Evolutionary conservation across 1,140 invertebrate species (phyloP), one percentile per base, ranked within the genome.

Genomic region (Trichonephila inaurata): DNA sequence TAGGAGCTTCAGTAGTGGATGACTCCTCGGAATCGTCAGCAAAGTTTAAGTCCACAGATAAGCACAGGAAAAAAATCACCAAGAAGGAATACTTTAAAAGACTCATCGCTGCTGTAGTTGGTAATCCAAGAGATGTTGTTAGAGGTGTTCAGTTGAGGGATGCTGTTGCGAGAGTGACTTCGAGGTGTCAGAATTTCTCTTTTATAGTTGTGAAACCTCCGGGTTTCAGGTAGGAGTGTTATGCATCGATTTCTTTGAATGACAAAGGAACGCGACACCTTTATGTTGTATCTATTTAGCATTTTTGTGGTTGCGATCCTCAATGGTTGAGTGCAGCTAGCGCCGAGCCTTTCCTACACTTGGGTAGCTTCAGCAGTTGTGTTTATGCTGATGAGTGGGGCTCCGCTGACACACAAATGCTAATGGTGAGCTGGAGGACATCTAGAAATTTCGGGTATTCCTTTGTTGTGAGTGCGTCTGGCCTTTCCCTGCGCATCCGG

Each of bases 361-460:
- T 66, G 90, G 33, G 16, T 92, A 61, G n/a, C 51, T 92, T 61
- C 90, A 58, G 60, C 16, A 18, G 21, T 24, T 62, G 18, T 60
- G 89, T 60, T 58, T 87, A 92, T 92, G 91, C 83, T 86, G n/a
- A 92, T 92, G 83, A 14, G 16, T n/a, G n/a, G 24, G 28, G 14
- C 24, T 91, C 89, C 77, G 64, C n/a, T 64, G 60, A 85, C 89
- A 91, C 89, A 91, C 18, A 58, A 91, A 81, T 91, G 90, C 81
- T 44, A 85, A 85, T 69, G 40, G 21, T 21, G 60, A 14, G 14
- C 51, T 21, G 33, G 64, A 89, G 58, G 58, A 19, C 21, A 89
- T 69, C 58, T 12, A 61, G 33, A 91, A 24, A 81, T 91, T 33
- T 69, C n/a, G 72, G 40, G 33, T 18, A 19, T 21, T 64, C 86